These are phyloP conservation scores for Corythornis cristatus DNA, from an alignment of 2,113 vertebrate species.

Conservation along the genomic window DNA sequence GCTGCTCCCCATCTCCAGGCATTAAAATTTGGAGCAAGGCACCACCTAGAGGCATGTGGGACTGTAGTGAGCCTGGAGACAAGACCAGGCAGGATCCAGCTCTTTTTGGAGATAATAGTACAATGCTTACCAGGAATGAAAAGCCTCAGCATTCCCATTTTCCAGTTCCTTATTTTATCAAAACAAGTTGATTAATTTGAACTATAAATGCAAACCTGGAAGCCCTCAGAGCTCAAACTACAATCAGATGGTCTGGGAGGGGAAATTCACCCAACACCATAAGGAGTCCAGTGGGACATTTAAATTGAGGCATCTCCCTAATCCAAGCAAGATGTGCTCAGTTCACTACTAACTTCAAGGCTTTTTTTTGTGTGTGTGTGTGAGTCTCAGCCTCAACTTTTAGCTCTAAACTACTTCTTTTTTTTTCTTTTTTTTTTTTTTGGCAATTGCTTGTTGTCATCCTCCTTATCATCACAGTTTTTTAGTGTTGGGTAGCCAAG, in stretches of 20 bases:
- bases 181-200: background rate
- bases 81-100: background rate
- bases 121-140: fast-evolving
- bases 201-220: background rate
- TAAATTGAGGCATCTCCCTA: background rate
- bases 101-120: fast-evolving
- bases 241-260: background rate
- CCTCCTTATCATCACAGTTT: background rate
- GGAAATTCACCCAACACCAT: background rate
- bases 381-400: background rate
- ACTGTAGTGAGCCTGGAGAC: background rate
- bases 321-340: background rate
- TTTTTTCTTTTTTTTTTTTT: background rate
- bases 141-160: background rate
- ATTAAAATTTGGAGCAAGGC: conserved; percentile 56
- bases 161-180: background rate
- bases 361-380: too few relatives aligned
- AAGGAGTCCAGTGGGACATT: background rate
- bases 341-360: background rate
- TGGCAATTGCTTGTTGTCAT: background rate
- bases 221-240: background rate
- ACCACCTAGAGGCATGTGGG: conserved; percentile 71
- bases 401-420: background rate
- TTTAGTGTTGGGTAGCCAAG: background rate
- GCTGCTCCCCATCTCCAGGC: background rate